phyloP scores from a whole-genome alignment of 2,113 vertebrate species.

The Polypterus bichir region DNA sequence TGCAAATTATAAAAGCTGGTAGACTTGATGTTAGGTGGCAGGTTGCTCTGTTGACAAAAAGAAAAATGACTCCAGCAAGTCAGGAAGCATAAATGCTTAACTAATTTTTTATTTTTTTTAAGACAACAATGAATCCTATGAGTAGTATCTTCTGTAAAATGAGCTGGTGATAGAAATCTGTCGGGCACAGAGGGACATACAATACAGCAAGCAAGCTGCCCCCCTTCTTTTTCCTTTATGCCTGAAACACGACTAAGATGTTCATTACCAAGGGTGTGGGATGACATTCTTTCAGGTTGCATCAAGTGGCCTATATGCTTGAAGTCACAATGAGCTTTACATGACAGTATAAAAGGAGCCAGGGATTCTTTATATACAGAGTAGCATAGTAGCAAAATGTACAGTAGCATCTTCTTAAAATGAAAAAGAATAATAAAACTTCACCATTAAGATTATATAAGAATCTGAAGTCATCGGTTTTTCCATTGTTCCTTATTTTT shows the following conservation, averaged over 20 bases:
- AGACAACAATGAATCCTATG: not conserved
- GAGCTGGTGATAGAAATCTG: conserved; percentile 4
- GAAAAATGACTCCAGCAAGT: conserved; percentile 3
- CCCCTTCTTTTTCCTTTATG: conserved; percentile 5
- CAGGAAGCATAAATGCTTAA: not conserved
- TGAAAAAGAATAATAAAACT: no score
- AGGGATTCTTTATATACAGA: no score
- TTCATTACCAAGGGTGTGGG: conserved; percentile 33
- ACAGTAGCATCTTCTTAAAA: no score
- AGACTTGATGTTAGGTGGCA: not conserved
- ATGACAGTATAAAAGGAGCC: conserved; percentile 37
- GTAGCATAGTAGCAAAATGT: no score
- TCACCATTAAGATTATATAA: no score
- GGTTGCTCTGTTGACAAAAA: not conserved
- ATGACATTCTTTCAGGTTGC: conserved; percentile 53
- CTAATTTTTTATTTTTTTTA: not conserved
- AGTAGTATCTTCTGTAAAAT: conserved; percentile 7
- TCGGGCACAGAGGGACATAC: not conserved
- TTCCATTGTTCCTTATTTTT: no score
- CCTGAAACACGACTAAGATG: conserved; percentile 20
- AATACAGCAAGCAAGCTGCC: conserved; percentile 3
- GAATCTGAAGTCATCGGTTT: no score
- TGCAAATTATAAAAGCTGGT: not conserved
- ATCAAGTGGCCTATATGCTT: conserved; percentile 48
- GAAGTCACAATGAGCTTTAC: conserved; percentile 45